A percentile compares a stretch with the other conserved stretches of the same genome.
These are phyloP conservation scores for Pteromalus puparum DNA, from an alignment of 1,140 invertebrate species.

Conservation along the genomic window DNA sequence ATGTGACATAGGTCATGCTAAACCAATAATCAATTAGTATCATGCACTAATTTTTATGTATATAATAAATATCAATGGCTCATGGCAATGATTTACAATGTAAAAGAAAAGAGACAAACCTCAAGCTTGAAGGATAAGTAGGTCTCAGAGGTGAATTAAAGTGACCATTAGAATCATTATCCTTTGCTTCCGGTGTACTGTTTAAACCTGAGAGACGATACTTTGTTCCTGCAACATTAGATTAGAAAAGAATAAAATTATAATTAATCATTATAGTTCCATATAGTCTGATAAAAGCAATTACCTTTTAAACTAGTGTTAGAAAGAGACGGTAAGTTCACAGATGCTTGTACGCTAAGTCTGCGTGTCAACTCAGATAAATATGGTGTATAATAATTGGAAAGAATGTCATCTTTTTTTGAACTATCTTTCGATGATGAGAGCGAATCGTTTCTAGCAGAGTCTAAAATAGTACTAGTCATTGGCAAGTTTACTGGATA, in stretches of 20 bases:
- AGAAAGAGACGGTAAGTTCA: conserved; percentile 67
- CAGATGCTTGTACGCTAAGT: conserved; percentile 75
- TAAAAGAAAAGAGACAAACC: conserved; percentile 54
- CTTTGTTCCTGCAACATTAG: conserved; percentile 58
- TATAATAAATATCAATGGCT: conserved; percentile 38
- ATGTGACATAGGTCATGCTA: conserved; percentile 61
- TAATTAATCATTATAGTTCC: neutral
- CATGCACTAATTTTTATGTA: neutral
- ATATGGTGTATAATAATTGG: conserved; percentile 78
- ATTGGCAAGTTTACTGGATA: conserved; percentile 46
- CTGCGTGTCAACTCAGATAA: conserved; percentile 81
- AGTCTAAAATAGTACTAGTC: conserved; percentile 54
- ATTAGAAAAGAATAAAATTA: conserved; percentile 7
- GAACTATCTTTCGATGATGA: conserved; percentile 45
- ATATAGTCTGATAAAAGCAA: conserved; percentile 34
- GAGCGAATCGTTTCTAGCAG: conserved; percentile 51
- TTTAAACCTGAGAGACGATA: conserved; percentile 58
- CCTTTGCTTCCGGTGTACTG: conserved; percentile 65
- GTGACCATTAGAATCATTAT: conserved; percentile 71
- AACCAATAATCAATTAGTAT: conserved; percentile 37
- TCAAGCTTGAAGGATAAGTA: conserved; percentile 64
- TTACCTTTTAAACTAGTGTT: conserved; percentile 65
- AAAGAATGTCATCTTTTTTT: conserved; percentile 64
- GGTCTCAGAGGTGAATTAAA: conserved; percentile 64
- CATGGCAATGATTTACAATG: conserved; percentile 5